Percentiles rank a stretch among this genome's conserved stretches.
Evolutionary conservation across 2,113 vertebrate species (phyloP).

Genomic region (Anseranas semipalmata): DNA sequence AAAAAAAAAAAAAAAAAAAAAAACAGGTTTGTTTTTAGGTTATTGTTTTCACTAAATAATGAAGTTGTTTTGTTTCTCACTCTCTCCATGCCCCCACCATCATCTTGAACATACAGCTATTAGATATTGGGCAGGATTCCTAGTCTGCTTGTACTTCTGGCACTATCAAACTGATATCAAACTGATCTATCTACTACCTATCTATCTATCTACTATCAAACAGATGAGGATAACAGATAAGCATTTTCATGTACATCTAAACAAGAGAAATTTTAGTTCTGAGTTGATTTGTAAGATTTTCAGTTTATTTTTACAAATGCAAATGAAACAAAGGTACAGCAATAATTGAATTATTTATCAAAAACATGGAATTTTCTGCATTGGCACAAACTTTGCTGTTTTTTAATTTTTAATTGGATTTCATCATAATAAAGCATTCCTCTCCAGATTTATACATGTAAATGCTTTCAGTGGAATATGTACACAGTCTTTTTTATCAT

Average conservation of each 20-base stretch:
- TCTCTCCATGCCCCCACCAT: not conserved
- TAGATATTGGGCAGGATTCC: not conserved
- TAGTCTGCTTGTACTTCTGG: not conserved
- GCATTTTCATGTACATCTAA: not conserved
- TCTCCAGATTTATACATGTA: not conserved
- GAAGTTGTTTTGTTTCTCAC: not conserved
- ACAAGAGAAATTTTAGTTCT: not conserved
- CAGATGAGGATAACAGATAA: not conserved
- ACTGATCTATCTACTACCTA: too few species aligned
- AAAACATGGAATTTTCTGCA: not conserved
- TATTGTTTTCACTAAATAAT: slow-evolving; percentile 19
- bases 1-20: too few species aligned
- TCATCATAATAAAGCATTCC: not conserved
- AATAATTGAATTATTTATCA: not conserved
- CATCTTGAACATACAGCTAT: not conserved
- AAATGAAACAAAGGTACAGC: not conserved
- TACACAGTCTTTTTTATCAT: not conserved
- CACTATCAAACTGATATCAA: too few species aligned
- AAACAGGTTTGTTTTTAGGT: slow-evolving; percentile 31
- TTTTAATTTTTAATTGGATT: not conserved
- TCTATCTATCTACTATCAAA: not conserved
- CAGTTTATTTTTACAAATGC: not conserved
- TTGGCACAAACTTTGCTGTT: not conserved
- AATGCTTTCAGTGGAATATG: not conserved
- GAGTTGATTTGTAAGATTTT: not conserved